Conservation (phyloP, 2,113 vertebrate species). For the Anseranas semipalmata region DNA sequence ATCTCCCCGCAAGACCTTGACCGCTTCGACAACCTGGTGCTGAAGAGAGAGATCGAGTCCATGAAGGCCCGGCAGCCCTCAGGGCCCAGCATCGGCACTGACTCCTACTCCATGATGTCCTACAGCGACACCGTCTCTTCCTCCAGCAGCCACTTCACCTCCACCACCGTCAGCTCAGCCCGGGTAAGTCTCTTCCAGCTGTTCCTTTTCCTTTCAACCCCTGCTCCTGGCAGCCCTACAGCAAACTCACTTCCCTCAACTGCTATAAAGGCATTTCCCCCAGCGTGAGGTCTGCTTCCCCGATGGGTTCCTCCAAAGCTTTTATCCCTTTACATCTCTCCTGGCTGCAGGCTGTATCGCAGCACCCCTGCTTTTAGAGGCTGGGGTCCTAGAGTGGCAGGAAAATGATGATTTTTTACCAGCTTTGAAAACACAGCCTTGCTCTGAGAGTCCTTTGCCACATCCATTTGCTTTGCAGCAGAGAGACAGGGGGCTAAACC, state of each 20-base stretch:
- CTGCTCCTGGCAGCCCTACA: not conserved
- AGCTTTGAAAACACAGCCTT: not conserved
- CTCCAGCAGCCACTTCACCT: slow-evolving; percentile 92
- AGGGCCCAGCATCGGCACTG: slow-evolving; percentile 52
- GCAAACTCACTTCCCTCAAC: accelerated
- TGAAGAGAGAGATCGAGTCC: slow-evolving; percentile 92
- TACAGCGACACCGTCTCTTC: slow-evolving; percentile 90
- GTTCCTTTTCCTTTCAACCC: not conserved
- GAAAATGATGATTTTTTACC: not conserved
- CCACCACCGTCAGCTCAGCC: slow-evolving; percentile 94
- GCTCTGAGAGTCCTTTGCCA: not conserved
- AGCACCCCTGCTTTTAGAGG: not conserved
- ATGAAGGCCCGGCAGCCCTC: slow-evolving; percentile 90
- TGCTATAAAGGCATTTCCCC: accelerated
- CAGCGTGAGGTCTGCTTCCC: accelerated
- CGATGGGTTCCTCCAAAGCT: accelerated
- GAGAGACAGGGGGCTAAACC: not conserved
- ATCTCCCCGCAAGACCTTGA: slow-evolving; percentile 92
- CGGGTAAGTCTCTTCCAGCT: slow-evolving; percentile 78
- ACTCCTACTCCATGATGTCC: slow-evolving; percentile 89
- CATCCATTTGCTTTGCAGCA: not conserved
- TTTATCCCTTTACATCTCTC: not conserved
- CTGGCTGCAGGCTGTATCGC: not conserved
- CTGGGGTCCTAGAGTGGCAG: not conserved
- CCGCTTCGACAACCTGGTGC: slow-evolving; percentile 90